Evolutionary conservation across 2,113 vertebrate genomes (phyloP).

Genomic region (Damaliscus lunatus): DNA sequence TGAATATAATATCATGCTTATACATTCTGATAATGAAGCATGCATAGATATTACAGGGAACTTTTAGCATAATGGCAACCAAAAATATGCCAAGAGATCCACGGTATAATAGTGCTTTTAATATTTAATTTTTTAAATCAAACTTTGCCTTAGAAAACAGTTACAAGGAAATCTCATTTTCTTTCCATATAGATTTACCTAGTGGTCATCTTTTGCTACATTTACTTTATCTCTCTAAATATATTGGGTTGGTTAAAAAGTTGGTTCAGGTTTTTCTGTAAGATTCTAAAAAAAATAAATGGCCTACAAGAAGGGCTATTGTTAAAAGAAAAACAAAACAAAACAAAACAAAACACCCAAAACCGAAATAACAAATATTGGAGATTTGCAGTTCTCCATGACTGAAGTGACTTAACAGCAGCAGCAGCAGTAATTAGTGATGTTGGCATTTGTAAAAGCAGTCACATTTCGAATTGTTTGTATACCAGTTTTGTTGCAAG

Average conservation of each 20-base stretch:
- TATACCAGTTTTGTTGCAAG: background rate
- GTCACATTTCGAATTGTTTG: background rate
- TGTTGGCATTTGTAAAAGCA: background rate
- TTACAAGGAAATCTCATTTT: background rate
- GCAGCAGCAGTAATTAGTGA: background rate
- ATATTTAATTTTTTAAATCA: background rate
- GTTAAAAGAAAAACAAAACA: background rate
- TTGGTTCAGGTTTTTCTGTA: background rate
- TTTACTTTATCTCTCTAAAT: background rate
- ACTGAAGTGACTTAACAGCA: too few relatives aligned
- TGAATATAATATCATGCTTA: background rate
- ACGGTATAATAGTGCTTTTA: background rate
- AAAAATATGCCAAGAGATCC: background rate
- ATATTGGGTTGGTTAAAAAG: background rate
- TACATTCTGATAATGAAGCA: background rate
- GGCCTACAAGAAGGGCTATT: background rate
- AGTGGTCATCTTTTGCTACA: background rate
- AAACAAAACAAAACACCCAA: accelerated
- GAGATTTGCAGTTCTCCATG: background rate
- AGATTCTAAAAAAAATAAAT: background rate
- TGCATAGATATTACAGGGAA: background rate
- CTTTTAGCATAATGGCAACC: background rate
- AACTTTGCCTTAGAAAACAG: background rate
- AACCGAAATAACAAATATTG: background rate
- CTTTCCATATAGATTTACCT: background rate